Percentiles rank a stretch among this genome's conserved stretches.
Evolutionary conservation across 2,888 invertebrate species (phyloP).

Genomic region (Phengaris arion): DNA sequence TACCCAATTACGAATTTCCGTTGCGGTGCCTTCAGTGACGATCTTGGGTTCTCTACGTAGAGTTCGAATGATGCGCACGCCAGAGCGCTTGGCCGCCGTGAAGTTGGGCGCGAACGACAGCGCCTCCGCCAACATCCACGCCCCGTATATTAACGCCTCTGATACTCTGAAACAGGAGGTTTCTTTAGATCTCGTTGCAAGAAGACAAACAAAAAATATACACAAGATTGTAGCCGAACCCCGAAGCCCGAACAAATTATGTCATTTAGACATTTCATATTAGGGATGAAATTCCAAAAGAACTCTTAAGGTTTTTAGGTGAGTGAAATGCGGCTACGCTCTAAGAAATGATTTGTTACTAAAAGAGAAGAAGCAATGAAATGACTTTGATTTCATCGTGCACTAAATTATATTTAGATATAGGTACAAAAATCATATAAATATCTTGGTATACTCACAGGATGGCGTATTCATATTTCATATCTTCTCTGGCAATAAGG

Average conservation of each 20-base stretch:
- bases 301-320: too few species aligned
- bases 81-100: slow-evolving; percentile 84
- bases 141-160: slow-evolving; percentile 87
- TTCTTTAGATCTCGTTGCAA: neutral
- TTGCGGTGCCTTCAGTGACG: slow-evolving; percentile 47
- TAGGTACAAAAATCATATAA: neutral
- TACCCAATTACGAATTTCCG: slow-evolving; percentile 57
- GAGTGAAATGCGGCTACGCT: too few species aligned
- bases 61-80: slow-evolving; percentile 81
- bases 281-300: too few species aligned
- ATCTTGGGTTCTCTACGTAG: slow-evolving; percentile 69
- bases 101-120: slow-evolving; percentile 88
- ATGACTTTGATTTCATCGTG: too few species aligned
- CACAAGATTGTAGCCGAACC: too few species aligned
- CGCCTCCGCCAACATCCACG: slow-evolving; percentile 89
- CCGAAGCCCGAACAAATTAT: too few species aligned
- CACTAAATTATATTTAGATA: too few species aligned
- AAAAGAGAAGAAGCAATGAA: too few species aligned
- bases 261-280: too few species aligned
- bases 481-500: slow-evolving; percentile 80
- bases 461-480: slow-evolving; percentile 83
- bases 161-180: slow-evolving; percentile 77
- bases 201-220: neutral
- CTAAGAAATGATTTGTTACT: too few species aligned
- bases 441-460: slow-evolving; percentile 70